Evolutionary conservation across 1,140 invertebrate species (phyloP).

Genomic region (Phymorhynchus buccinoides): DNA sequence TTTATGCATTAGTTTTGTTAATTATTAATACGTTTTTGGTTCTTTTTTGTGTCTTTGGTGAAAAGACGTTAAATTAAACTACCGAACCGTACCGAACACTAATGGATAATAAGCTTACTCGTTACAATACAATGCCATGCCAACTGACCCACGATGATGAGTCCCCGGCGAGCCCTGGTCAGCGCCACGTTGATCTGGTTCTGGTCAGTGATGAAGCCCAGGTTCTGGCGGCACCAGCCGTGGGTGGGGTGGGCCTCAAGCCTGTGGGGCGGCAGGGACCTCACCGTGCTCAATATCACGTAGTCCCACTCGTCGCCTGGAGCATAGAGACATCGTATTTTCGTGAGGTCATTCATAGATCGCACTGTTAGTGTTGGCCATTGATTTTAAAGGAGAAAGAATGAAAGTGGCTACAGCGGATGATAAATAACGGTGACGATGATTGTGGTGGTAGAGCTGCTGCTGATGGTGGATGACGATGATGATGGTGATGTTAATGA

Average conservation of each 20-base stretch:
- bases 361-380: no score
- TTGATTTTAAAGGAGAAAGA: no score
- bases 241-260: slow-evolving; percentile 60
- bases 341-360: no score
- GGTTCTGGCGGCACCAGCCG: slow-evolving; percentile 62
- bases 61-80: not conserved
- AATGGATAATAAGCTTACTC: no score
- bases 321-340: not conserved
- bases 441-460: not conserved
- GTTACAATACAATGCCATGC: no score
- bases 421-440: not conserved
- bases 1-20: not conserved
- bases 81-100: no score
- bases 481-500: not conserved
- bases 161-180: slow-evolving; percentile 63
- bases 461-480: not conserved
- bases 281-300: slow-evolving; percentile 61
- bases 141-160: slow-evolving; percentile 66
- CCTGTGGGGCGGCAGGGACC: slow-evolving; percentile 59
- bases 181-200: slow-evolving; percentile 68
- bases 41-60: no score
- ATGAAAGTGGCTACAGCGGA: no score
- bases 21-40: no score
- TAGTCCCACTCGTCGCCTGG: slow-evolving; percentile 65
- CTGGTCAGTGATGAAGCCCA: slow-evolving; percentile 66